A percentile compares a stretch with the other conserved stretches of the same genome.
These are phyloP conservation scores for Caenorhabditis macrosperma DNA, from an alignment of 2,888 invertebrate genomes.

Conservation along the genomic window DNA sequence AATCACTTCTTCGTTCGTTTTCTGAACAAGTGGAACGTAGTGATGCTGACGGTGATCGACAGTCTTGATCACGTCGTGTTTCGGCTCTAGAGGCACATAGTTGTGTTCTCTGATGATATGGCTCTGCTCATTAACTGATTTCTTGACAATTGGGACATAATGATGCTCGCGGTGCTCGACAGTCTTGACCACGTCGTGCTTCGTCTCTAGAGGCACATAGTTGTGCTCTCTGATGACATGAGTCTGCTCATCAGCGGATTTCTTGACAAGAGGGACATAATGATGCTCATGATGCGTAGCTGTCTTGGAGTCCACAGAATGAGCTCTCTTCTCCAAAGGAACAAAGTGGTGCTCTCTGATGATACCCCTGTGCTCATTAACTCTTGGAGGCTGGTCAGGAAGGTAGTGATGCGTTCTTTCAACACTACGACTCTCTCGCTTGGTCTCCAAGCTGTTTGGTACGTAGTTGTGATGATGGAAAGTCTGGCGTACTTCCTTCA, in stretches of 20 bases:
- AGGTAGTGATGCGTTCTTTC: slow-evolving; percentile 54
- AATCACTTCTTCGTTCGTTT: neutral
- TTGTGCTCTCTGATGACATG: slow-evolving; percentile 11
- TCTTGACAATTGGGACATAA: slow-evolving; percentile 39
- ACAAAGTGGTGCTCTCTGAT: slow-evolving; percentile 40
- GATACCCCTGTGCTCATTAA: slow-evolving; percentile 1
- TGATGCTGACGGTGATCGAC: slow-evolving; percentile 33
- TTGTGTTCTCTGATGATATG: slow-evolving; percentile 11
- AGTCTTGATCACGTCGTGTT: slow-evolving; percentile 18
- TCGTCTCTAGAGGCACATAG: slow-evolving; percentile 31
- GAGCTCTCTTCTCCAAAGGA: slow-evolving; percentile 24
- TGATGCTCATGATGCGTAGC: slow-evolving; percentile 30
- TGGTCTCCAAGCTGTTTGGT: slow-evolving; percentile 43
- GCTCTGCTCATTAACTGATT: slow-evolving; percentile 3
- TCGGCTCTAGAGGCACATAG: slow-evolving; percentile 30
- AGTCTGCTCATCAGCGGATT: slow-evolving; percentile 4
- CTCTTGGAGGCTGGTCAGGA: slow-evolving; percentile 24
- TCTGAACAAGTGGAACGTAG: slow-evolving; percentile 40
- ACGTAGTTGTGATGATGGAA: slow-evolving; percentile 56
- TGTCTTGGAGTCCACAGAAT: slow-evolving; percentile 14
- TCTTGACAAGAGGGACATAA: slow-evolving; percentile 40
- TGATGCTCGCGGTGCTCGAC: slow-evolving; percentile 34
- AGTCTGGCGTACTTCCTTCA: slow-evolving; percentile 40
- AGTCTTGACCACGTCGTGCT: slow-evolving; percentile 17
- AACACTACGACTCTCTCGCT: slow-evolving; percentile 54